These are phyloP conservation scores for Cheirogaleus major DNA, from an alignment of 2,797 vertebrate genomes.

Conservation along the genomic window DNA sequence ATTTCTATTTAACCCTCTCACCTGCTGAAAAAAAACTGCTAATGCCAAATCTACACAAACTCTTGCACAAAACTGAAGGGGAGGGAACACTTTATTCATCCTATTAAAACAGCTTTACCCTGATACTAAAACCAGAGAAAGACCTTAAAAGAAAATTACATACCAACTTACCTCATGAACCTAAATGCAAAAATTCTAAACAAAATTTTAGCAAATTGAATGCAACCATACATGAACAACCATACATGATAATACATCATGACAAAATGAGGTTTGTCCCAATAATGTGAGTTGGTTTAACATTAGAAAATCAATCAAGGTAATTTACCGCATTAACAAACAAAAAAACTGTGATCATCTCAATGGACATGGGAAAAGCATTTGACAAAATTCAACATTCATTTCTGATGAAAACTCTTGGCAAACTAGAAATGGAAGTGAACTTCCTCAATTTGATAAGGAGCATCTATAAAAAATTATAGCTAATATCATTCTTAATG, in stretches of 20 bases:
- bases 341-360: not conserved
- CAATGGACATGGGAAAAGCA: not conserved
- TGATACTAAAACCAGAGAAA: not conserved
- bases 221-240: not conserved
- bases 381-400: not conserved
- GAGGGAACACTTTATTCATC: not conserved
- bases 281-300: not conserved
- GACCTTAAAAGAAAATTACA: not conserved
- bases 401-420: not conserved
- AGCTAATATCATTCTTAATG: not conserved
- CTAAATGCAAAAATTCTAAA: not conserved
- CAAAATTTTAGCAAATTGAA: not conserved
- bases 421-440: not conserved
- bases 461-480: not conserved
- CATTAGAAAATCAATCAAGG: not conserved
- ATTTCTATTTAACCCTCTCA: not conserved
- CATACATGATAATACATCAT: not conserved
- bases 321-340: not conserved
- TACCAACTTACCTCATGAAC: not conserved
- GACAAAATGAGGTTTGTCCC: not conserved
- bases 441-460: not conserved
- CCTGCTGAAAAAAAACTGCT: not conserved
- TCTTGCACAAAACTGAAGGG: not conserved
- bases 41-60: not conserved
- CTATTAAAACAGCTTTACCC: not conserved